Conservation (phyloP, 2,888 invertebrate species). For the Agrotis puta region DNA sequence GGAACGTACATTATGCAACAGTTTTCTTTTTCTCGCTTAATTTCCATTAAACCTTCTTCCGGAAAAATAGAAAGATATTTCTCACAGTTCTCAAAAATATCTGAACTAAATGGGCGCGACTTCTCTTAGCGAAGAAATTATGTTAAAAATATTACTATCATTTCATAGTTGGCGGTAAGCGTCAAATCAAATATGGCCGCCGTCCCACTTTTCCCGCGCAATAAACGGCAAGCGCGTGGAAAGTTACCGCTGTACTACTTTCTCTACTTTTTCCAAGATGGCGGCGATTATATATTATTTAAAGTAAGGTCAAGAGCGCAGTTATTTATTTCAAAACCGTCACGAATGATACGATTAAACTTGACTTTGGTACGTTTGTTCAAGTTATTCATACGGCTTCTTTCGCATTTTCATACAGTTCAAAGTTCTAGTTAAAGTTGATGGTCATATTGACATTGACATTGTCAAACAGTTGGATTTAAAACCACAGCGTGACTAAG, state of each 20-base stretch:
- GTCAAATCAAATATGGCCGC: slow-evolving; percentile 87
- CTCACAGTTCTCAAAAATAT: slow-evolving; percentile 13
- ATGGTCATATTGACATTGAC: slow-evolving; percentile 53
- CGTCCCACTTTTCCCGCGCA: slow-evolving; percentile 90
- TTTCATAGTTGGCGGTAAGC: slow-evolving; percentile 77
- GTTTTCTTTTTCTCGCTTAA: slow-evolving; percentile 58
- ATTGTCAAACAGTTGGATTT: slow-evolving; percentile 5
- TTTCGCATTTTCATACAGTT: slow-evolving; percentile 32
- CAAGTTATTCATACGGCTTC: slow-evolving; percentile 41
- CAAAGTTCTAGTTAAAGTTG: slow-evolving; percentile 41
- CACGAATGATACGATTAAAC: slow-evolving; percentile 48
- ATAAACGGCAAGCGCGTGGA: slow-evolving; percentile 86
- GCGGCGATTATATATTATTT: slow-evolving; percentile 81
- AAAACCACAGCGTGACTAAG: slow-evolving; percentile 13
- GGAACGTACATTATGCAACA: slow-evolving; percentile 66
- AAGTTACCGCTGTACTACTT: slow-evolving; percentile 91
- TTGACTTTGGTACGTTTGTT: slow-evolving; percentile 46
- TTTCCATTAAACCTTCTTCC: slow-evolving; percentile 48
- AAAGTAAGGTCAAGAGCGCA: slow-evolving; percentile 84
- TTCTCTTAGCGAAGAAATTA: slow-evolving; percentile 30
- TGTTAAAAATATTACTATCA: slow-evolving; percentile 52
- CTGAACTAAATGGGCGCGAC: slow-evolving; percentile 11
- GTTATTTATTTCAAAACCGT: slow-evolving; percentile 65
- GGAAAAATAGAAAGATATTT: slow-evolving; percentile 45
- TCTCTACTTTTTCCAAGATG: slow-evolving; percentile 91